Base-by-base conservation (phyloP, 2,113 vertebrate species). In the Siniperca chuatsi region DNA sequence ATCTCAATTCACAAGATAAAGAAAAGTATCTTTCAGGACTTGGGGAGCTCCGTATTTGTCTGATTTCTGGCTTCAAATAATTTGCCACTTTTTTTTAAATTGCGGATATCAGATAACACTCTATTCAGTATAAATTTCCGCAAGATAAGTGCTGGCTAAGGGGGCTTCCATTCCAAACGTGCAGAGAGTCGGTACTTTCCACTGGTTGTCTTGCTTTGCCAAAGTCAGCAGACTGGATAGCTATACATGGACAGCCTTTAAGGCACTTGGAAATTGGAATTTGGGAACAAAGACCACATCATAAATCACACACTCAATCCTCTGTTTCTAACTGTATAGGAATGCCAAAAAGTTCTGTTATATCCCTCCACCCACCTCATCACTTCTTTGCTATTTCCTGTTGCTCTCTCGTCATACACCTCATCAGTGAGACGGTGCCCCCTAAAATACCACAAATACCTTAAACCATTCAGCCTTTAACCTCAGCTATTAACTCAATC, bases 201-300 rank as follows among this genome's bases (percentile, higher is more conserved):
- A 85, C 64, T 21, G 10, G 29, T 50, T 44, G 54, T 52, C 68
- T 44, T 25, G 20, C 77, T 61, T 44, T 69, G 89, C 86, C 89
- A 93, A 91, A 89, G 74, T 87, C 86, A 90, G 77, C 86, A 92
- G 37, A 72, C 75, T 79, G 80, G 64, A 78, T 78, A 58, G n/a
- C 40, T 69, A 42, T 44, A 68, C 67, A 70, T 35, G 71, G 74
- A 61, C 48, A 21, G 69, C 52, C 52, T 78, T 74, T 75, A 18
- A 20, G 50, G 57, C 55, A 64, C 40, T 52, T 72, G 69, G 78
- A 79, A 75, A 80, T 52, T 78, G 48, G 66, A 74, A 75, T 75
- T 73, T 73, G 65, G 64, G 72, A 85, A 86, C 60, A 82, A 88
- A 77, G 64, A 76, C 73, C 74, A 72, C 68, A 84, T 77, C 64